Base-by-base conservation (phyloP, 2,113 vertebrate species). In the Ardeotis arabs region DNA sequence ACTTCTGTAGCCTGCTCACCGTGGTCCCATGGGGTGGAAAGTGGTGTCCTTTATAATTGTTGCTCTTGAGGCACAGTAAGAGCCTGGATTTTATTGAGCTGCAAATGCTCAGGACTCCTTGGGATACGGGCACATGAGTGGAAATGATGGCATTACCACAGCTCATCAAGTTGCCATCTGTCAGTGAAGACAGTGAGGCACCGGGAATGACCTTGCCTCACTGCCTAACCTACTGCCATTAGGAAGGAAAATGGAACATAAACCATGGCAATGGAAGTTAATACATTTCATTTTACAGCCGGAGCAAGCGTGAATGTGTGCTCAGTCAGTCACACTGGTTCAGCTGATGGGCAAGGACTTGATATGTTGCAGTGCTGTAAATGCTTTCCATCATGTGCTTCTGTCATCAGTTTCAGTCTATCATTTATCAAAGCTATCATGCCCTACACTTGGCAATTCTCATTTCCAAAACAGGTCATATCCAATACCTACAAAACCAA, bases 151-250 rank as follows among this genome's bases (percentile, higher is more conserved):
- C 12, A 31, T 91, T 96, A 89, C 87, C 87, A 96, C 95, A 97
- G 95, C 91, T 96, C 96, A 94, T 96, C 69, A 4, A 95, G 84
- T 79, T 89, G 77, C 96, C 96, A 95, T 96, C 95, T 96, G 95
- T 96, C 74, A 73, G 84, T 41, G 84, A 89, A 94, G 93, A 91
- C 0, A 7, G 7, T 62, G 84, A 89, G 91, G 89, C 84, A 82
- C 74, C 12, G 5, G 74, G 84, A 96, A 68, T 82, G 81, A 96
- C 94, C 96, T 96, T 97, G 95, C 3, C 35, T 35, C 35, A 35
- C 35, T 35, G 35, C 44, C 70, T 93, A 91, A 87, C 84, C 74
- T 79, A 52, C 59, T 47, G 53, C 45, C 1, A 3, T 91, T 87
- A 89, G 69, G 77, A 96, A 87, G 45, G 89, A 96, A 85, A 97